A percentile compares a stretch with the other conserved stretches of the same genome.
phyloP scores from a whole-genome alignment of 2,113 vertebrate genomes.

The Bucco capensis region DNA sequence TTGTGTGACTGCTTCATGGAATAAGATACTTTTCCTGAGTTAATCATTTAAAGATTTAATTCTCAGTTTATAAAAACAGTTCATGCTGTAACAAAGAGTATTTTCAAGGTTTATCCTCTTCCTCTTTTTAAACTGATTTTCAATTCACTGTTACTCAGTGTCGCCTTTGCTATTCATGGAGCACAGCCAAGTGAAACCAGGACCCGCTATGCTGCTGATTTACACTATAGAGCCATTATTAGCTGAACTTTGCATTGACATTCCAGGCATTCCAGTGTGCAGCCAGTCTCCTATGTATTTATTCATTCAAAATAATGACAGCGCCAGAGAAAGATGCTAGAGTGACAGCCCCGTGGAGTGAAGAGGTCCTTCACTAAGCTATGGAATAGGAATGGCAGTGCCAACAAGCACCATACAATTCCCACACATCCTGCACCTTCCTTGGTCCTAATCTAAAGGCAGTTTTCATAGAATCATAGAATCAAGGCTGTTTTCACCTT shows the following conservation, averaged over 20 bases:
- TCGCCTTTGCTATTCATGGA: constrained; percentile 63
- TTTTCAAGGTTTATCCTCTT: constrained; percentile 62
- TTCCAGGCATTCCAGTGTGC: constrained; percentile 49
- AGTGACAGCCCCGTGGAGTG: neutral
- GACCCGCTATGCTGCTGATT: constrained; percentile 43
- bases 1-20: neutral
- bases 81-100: constrained; percentile 21
- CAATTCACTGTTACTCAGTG: constrained; percentile 57
- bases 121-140: constrained; percentile 62
- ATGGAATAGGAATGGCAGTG: neutral
- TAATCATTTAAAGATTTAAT: constrained; percentile 55
- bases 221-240: constrained; percentile 63
- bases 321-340: neutral
- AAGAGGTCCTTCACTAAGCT: neutral
- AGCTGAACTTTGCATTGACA: constrained; percentile 41
- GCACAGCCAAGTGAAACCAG: constrained; percentile 55
- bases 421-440: neutral
- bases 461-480: too few relatives aligned
- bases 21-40: neutral
- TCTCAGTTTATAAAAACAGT: constrained; percentile 58
- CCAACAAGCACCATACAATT: accelerated
- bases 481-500: neutral
- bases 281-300: constrained; percentile 38
- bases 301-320: constrained; percentile 53
- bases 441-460: neutral